Base-by-base conservation (phyloP, 2,113 vertebrate species). In the Grallaria varia region DNA sequence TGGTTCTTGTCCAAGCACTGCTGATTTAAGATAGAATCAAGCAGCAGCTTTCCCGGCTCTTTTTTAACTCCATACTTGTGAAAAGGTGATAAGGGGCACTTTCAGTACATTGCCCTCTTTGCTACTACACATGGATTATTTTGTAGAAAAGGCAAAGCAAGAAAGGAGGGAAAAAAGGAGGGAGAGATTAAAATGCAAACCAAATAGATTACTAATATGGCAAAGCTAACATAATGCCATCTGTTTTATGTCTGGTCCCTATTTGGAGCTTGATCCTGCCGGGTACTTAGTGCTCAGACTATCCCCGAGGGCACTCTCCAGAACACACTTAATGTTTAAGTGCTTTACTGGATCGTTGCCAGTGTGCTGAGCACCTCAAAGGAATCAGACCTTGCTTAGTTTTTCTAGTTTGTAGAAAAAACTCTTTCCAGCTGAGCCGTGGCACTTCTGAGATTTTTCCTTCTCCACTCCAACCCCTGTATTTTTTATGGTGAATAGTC, bases 371-470 rank as follows among this genome's bases (percentile, higher is more conserved):
- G 74, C 77, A 84, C 89, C 81, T 92, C 62, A 67, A 50, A 89
- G 66, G 22, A 82, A 31, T 84, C 47, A 79, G 47, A 16, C 37
- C 28, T 82, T 82, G 40, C 62, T 73, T 89, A 56, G 35, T 72
- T 91, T 89, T 93, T 82, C 53, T 79, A 44, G 19, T 95, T 87
- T 95, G 40, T 45, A 53, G 79, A 37, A 84, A 79, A 60, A 66
- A 49, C 8, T 39, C 39, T 67, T 50, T 88, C 45, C 69, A 78
- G 8, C 8, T 75, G 40, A 89, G 28, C 14, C 28, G 17, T 87
- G 71, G 40, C 55, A 73, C 53, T 84, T 78, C 23, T 81, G 7
- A 62, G 40, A 45, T 44, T 91, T 71, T 89, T 76, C 64, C 56
- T 87, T 89, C 60, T 35, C 30, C n/a, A n/a, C 37, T 55, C 22